Evolutionary conservation across 2,888 invertebrate species (phyloP), one percentile per base, ranked within the genome.

Genomic region (Drosophila vallismaia): DNA sequence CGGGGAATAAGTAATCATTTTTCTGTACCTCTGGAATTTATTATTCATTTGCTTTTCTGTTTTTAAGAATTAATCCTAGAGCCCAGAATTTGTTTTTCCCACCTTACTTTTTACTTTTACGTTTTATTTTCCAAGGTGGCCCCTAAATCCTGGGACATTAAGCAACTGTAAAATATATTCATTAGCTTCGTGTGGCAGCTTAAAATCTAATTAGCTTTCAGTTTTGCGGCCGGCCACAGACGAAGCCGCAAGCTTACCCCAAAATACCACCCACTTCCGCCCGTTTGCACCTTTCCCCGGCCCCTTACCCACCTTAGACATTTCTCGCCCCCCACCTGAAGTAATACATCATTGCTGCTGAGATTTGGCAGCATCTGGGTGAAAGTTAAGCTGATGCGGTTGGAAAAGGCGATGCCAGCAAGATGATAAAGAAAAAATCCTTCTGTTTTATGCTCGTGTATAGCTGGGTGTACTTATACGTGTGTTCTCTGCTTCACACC

Each of bases 201-300:
- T 63, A 71, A 70, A 71, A 63, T 67, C 79, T 82, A 82, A 82
- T 82, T 86, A 82, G 82, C 82, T 87, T 79, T 85, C 75, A 73
- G 82, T 77, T 81, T 40, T 77, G 87, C 49, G 87, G 87, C 71
- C 49, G 29, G 66, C 80, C 86, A 48, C 75, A 48, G 50, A 57
- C 26, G 52, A 19, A 51, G 50, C 63, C 63, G 40, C 74, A 46
- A 48, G 45, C 38, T 36, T 70, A 38, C 66, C 48, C 48, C n/a
- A 82, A 68, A 55, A 71, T 68, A 42, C 56, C 49, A 79, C 66
- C 66, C 72, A 56, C 67, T 73, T 84, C 68, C 79, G 60, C 19
- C 53, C 19, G 46, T 49, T 33, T 31, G 36, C 29, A 51, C n/a
- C 42, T 9, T 19, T 4, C 3, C 10, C 19, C 26, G 12, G 12